These are phyloP conservation scores for Lepidocolaptes lacrymiger DNA, from an alignment of 2,797 vertebrate species.

Conservation along the genomic window DNA sequence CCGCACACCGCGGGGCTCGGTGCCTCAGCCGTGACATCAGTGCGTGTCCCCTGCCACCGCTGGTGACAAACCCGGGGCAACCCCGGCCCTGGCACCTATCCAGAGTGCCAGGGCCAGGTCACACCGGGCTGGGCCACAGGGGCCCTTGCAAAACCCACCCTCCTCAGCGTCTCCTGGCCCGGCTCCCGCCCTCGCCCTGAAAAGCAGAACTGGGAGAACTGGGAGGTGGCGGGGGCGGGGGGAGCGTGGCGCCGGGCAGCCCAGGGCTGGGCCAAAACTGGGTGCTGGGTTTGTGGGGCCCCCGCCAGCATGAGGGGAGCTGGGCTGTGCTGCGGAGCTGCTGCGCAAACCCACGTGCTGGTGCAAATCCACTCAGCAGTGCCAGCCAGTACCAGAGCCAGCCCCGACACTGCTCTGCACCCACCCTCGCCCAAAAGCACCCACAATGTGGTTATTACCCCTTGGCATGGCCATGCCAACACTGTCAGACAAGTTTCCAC, in stretches of 20 bases:
- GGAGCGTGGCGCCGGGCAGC: background rate
- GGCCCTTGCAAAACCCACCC: background rate
- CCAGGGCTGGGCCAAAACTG: background rate
- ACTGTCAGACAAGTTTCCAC: background rate
- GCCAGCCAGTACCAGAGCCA: background rate
- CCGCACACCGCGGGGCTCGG: background rate
- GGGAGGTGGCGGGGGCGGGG: background rate
- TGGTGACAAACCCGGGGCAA: background rate
- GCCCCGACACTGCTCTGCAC: background rate
- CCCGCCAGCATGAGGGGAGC: fast-evolving
- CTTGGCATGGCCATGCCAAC: fast-evolving
- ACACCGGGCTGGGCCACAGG: background rate
- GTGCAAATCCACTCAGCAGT: background rate
- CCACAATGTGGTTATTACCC: fast-evolving
- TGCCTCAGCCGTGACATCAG: slow-evolving; percentile 56
- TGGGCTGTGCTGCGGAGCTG: background rate
- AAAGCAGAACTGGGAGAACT: slow-evolving; percentile 52
- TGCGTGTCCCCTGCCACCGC: background rate
- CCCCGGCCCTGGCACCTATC: background rate
- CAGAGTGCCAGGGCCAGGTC: background rate
- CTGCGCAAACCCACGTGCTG: fast-evolving
- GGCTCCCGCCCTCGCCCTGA: background rate
- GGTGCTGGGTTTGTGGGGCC: background rate
- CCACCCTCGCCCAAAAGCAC: fast-evolving
- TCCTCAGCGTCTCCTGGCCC: fast-evolving